A percentile compares a stretch with the other conserved stretches of the same genome.
phyloP scores from a whole-genome alignment of 2,797 vertebrate genomes.

The Diceros bicornis region DNA sequence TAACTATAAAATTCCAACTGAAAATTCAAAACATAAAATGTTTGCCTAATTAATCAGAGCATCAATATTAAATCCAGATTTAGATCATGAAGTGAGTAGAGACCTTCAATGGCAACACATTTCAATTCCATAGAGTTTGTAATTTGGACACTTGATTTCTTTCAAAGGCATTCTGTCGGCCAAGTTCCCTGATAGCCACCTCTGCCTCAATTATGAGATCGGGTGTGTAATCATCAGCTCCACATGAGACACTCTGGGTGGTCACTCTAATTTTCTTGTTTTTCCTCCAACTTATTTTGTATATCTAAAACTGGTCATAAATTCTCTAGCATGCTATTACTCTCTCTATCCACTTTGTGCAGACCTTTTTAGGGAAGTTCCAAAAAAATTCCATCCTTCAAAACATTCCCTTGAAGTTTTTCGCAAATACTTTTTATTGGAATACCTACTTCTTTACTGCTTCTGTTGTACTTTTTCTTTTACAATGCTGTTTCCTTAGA shows the following conservation, averaged over 20 bases:
- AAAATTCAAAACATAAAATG: background rate
- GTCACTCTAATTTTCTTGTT: conserved; percentile 57
- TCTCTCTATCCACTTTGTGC: too few species aligned
- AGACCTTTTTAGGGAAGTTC: background rate
- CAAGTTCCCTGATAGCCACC: background rate
- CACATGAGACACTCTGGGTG: background rate
- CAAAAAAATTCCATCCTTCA: background rate
- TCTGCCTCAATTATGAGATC: conserved; percentile 14
- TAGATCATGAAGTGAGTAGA: background rate
- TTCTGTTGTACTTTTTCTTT: background rate
- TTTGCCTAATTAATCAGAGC: background rate
- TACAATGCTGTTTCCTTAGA: background rate
- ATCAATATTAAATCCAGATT: background rate
- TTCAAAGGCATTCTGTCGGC: conserved; percentile 48
- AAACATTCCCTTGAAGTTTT: background rate
- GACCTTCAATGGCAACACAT: background rate
- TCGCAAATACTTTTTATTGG: conserved; percentile 15
- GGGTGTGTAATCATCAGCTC: conserved; percentile 45
- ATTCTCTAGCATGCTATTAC: background rate
- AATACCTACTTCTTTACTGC: background rate
- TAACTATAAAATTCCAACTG: conserved; percentile 30
- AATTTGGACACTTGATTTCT: background rate
- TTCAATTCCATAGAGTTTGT: background rate
- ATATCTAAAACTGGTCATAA: background rate
- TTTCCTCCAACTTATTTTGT: background rate